A percentile compares a stretch with the other conserved stretches of the same genome.
Conservation (phyloP, 2,888 invertebrate species). For the Drosophila sordidapex region DNA sequence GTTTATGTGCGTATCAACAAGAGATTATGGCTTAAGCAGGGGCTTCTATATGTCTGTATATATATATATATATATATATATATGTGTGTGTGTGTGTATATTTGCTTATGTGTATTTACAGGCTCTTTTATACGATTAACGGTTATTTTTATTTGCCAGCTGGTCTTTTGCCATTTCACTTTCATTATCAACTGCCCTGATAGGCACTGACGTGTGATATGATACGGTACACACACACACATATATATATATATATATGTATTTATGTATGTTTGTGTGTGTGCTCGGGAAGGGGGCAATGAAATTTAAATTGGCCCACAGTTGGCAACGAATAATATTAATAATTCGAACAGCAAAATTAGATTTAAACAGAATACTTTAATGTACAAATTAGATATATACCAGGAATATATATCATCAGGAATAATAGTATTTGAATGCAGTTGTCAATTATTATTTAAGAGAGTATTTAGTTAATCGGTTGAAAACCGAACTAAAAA, state of each 20-base stretch:
- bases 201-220: constrained; percentile 61
- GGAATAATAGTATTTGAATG: no score
- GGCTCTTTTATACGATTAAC: background rate
- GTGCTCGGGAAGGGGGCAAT: background rate
- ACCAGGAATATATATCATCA: background rate
- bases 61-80: background rate
- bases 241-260: background rate
- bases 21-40: constrained; percentile 37
- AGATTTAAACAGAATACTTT: background rate
- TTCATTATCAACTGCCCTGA: constrained; percentile 61
- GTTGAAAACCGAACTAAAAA: no score
- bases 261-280: background rate
- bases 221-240: constrained; percentile 24
- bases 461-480: no score
- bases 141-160: constrained; percentile 23
- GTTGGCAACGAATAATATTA: background rate
- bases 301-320: constrained; percentile 6
- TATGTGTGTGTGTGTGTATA: background rate
- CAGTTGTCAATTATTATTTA: no score
- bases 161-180: constrained; percentile 61
- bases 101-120: background rate
- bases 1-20: constrained; percentile 40
- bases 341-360: background rate
- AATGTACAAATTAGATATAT: background rate
- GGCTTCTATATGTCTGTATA: background rate